Conservation (phyloP, 1,140 invertebrate genomes). For the Apocrypta bakeri region DNA sequence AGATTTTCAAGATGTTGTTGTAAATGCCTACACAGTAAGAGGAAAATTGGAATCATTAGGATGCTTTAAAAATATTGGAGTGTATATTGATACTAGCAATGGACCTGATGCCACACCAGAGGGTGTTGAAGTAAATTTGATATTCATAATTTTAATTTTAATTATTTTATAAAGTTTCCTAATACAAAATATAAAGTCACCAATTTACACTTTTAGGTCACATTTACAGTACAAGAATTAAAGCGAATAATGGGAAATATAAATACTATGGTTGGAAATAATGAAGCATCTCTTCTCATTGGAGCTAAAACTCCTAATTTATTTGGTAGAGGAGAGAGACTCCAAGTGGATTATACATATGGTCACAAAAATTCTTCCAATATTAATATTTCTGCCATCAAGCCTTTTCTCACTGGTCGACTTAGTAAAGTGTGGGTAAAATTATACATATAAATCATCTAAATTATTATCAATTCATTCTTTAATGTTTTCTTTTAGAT, state of each 20-base stretch:
- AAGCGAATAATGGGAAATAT: conserved; percentile 85
- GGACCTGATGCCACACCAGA: conserved; percentile 81
- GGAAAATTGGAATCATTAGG: conserved; percentile 84
- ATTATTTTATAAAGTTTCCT: background rate
- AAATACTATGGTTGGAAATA: conserved; percentile 88
- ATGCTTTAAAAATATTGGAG: conserved; percentile 87
- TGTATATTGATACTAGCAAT: conserved; percentile 89
- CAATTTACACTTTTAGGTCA: conserved; percentile 76
- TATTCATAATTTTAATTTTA: conserved; percentile 5
- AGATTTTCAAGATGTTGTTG: conserved; percentile 80
- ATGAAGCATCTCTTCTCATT: conserved; percentile 87
- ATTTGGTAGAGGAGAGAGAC: conserved; percentile 85
- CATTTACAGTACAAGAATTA: conserved; percentile 86
- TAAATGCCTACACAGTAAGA: conserved; percentile 79
- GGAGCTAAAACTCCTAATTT: conserved; percentile 85
- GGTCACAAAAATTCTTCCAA: conserved; percentile 83
- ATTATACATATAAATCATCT: conserved; percentile 1
- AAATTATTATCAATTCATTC: conserved; percentile 35
- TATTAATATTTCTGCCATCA: conserved; percentile 82
- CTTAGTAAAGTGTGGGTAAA: conserved; percentile 66
- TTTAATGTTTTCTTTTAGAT: conserved; percentile 71
- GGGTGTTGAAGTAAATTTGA: conserved; percentile 82
- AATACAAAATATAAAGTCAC: conserved; percentile 21
- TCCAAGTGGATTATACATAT: conserved; percentile 85
- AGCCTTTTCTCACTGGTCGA: conserved; percentile 80